A percentile compares a stretch with the other conserved stretches of the same genome.
These are phyloP conservation scores for Pseudomyrmex concolor DNA, from an alignment of 1,140 invertebrate genomes.

Conservation along the genomic window DNA sequence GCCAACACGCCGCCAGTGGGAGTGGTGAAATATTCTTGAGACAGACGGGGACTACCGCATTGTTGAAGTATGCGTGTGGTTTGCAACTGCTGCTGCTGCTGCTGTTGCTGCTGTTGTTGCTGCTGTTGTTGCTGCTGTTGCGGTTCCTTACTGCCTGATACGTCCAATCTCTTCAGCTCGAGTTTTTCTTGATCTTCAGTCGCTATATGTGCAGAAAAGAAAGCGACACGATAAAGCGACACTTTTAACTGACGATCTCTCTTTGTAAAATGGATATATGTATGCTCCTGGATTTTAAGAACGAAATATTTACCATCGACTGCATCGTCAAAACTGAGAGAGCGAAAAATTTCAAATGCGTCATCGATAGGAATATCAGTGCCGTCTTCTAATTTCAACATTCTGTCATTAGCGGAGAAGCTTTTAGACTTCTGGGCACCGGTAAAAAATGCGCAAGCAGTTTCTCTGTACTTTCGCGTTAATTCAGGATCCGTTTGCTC, in stretches of 20 bases:
- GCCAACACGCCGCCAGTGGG: slow-evolving; percentile 77
- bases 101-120: slow-evolving; percentile 76
- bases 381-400: slow-evolving; percentile 82
- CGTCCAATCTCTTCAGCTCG: slow-evolving; percentile 81
- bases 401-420: slow-evolving; percentile 79
- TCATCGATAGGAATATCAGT: slow-evolving; percentile 85
- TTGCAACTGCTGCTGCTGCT: slow-evolving; percentile 66
- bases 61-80: slow-evolving; percentile 76
- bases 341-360: slow-evolving; percentile 86
- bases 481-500: slow-evolving; percentile 78
- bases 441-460: slow-evolving; percentile 80
- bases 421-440: slow-evolving; percentile 80
- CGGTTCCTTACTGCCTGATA: slow-evolving; percentile 77
- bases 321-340: slow-evolving; percentile 85
- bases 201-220: slow-evolving; percentile 53
- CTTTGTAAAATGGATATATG: no score
- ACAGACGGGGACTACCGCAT: slow-evolving; percentile 67
- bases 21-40: slow-evolving; percentile 85
- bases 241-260: not conserved
- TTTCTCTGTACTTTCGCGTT: slow-evolving; percentile 79
- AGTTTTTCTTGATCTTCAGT: slow-evolving; percentile 81
- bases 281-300: not conserved
- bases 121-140: slow-evolving; percentile 77
- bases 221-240: slow-evolving; percentile 12
- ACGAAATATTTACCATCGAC: slow-evolving; percentile 81